Conservation (phyloP, 2,797 vertebrate genomes). For the Apogon talboti region DNA sequence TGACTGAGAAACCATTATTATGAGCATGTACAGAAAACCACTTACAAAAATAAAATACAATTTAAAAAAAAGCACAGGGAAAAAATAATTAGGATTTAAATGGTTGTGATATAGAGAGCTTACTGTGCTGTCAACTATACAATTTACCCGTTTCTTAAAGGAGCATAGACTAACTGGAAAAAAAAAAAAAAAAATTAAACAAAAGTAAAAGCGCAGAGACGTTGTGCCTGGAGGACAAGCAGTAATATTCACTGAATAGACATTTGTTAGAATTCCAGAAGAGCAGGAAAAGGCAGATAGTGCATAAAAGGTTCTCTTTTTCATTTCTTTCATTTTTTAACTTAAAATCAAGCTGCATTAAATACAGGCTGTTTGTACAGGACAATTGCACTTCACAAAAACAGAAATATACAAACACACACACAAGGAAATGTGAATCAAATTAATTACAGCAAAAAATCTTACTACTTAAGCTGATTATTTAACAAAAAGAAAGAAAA, state of each 20-base stretch:
- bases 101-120: slow-evolving; percentile 81
- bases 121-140: slow-evolving; percentile 86
- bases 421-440: slow-evolving; percentile 94
- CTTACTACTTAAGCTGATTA: slow-evolving; percentile 75
- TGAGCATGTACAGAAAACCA: slow-evolving; percentile 74
- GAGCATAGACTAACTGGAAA: slow-evolving; percentile 76
- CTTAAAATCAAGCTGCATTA: slow-evolving; percentile 88
- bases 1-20: slow-evolving; percentile 62
- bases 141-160: slow-evolving; percentile 88
- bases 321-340: slow-evolving; percentile 83
- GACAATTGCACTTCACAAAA: slow-evolving; percentile 99
- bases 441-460: slow-evolving; percentile 93
- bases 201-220: slow-evolving; percentile 64
- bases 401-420: slow-evolving; percentile 99
- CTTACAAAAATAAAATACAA: slow-evolving; percentile 62
- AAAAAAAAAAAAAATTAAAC: slow-evolving; percentile 30
- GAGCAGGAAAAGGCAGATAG: slow-evolving; percentile 89
- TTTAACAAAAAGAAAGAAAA: slow-evolving; percentile 74
- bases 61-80: slow-evolving; percentile 54
- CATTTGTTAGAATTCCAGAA: slow-evolving; percentile 89
- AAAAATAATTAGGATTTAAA: slow-evolving; percentile 73
- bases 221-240: slow-evolving; percentile 79
- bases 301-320: slow-evolving; percentile 85
- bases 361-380: slow-evolving; percentile 93
- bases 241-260: slow-evolving; percentile 80